Base-by-base conservation (phyloP, 1,140 invertebrate species). In the Drosophila sechellia region DNA sequence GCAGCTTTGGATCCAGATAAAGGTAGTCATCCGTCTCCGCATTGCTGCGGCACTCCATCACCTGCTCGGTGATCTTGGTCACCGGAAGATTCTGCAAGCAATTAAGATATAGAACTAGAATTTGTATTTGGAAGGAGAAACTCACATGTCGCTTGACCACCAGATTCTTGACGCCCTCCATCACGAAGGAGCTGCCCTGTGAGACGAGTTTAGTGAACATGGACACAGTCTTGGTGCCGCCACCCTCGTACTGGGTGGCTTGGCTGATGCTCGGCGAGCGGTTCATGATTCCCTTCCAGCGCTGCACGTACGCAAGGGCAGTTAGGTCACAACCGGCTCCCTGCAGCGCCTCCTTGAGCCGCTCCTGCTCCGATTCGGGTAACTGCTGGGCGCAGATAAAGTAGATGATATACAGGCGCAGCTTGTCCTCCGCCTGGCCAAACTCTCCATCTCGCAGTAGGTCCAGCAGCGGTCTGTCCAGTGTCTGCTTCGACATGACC, bases 91-190 rank as follows among this genome's bases (percentile, higher is more conserved):
- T 98, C 95, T 97, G 71, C 22, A 93, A 85, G 72, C 39, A 34
- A 50, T 34, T 31, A 12, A 1, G 12, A 25, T n/a, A n/a, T 46
- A 0, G 5, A 12, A 46, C 3, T 1, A 0, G 5, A 1, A 5
- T 22, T n/a, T 4, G 31, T 5, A 6, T 0, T 2, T 0, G 4
- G 20, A 27, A 13, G 0, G 3, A 5, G 0, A 6, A 15, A 94
- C 95, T 95, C 93, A 97, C 97, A 93, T 99, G 98, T 93, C 97
- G 96, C 92, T 99, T 99, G 6, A 99, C 97, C 35, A 99, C 98
- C 66, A 99, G 94, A 94, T 99, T 99, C 93, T 99, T 99, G 0
- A 99, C 99, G 39, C 99, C 99, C 93, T 99, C 99, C 98, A 99
- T 99, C 0, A 99, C 98, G 93, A 99, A 99, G 48, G 97, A 98